Evolutionary conservation across 2,113 vertebrate genomes (phyloP), one percentile per base, ranked within the genome.

Genomic region (Mixornis gularis): DNA sequence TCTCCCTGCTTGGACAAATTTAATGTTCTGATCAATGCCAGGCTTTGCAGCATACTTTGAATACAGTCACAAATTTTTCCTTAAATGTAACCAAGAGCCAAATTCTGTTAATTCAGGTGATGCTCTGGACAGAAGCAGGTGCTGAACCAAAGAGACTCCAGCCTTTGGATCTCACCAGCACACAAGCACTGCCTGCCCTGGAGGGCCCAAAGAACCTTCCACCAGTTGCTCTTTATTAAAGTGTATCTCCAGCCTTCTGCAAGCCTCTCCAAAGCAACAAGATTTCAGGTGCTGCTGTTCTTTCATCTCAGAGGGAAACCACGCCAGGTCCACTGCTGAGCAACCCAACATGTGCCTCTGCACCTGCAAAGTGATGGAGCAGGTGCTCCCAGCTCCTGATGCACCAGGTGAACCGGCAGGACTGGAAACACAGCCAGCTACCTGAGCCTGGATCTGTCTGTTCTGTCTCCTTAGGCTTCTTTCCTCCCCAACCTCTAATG

Each of bases 321-420:
- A 43, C 1, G 0, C 30, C 38, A 26, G 38, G 30, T 25, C 15
- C 12, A 30, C 13, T 0, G 1, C 32, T 3, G 24, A 48, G 58
- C 30, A 52, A 2, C 13, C 6, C 64, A 48, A 7, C 20, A 9
- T 3, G 36, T n/a, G 59, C 20, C 79, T 36, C 24, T 10, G 53
- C 70, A 17, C 30, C 51, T 36, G 14, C 19, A 30, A 24, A 52
- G 58, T 0, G 0, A 29, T 4, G 59, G 44, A 82, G 49, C 48
- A 77, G 85, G 86, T 13, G 24, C 27, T 41, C 19, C 25, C n/a
- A 17, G 51, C 48, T 91, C 69, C 81, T n/a, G 78, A 48, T 25
- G 30, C 62, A 64, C 59, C 25, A 43, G 49, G 51, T 10, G 38
- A 52, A 2, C 15, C 7, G 6, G 3, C 43, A 76, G 32, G 30